These are phyloP conservation scores for Aricia agestis DNA, from an alignment of 1,140 invertebrate species.

Conservation along the genomic window DNA sequence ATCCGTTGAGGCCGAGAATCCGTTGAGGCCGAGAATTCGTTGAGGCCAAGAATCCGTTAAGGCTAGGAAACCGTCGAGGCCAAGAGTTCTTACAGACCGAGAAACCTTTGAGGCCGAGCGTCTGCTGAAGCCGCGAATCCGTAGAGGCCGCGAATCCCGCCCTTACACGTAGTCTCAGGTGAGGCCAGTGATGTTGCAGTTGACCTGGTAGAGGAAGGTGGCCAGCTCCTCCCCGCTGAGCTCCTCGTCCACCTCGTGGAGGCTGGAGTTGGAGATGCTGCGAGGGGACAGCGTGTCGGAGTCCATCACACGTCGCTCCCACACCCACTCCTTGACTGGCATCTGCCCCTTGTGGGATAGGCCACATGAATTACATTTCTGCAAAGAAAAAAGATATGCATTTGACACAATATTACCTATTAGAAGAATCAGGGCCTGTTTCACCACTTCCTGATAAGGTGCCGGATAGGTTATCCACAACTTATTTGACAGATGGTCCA, in stretches of 20 bases:
- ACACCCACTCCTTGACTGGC: constrained; percentile 45
- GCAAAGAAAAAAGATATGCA: constrained; percentile 27
- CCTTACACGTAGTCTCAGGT: constrained; percentile 30
- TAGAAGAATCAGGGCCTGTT: no score
- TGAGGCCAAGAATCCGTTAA: no score
- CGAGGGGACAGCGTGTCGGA: constrained; percentile 63
- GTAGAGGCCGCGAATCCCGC: background rate
- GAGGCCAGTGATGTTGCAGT: constrained; percentile 53
- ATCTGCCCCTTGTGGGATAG: constrained; percentile 50
- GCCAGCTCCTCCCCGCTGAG: constrained; percentile 80
- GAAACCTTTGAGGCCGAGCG: no score
- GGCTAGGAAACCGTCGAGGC: no score
- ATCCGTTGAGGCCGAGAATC: background rate
- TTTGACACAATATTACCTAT: no score
- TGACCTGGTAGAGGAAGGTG: constrained; percentile 80
- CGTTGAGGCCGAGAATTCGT: background rate
- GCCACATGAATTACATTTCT: constrained; percentile 54
- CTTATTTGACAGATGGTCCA: no score
- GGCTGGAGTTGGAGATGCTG: constrained; percentile 84
- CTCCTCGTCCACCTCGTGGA: constrained; percentile 82
- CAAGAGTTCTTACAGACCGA: background rate
- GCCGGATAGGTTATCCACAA: no score
- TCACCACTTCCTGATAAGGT: no score
- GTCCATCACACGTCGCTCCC: constrained; percentile 44
- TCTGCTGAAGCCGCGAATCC: background rate